Evolutionary conservation across 1,140 invertebrate species (phyloP).

Genomic region (Berghia stephanieae): DNA sequence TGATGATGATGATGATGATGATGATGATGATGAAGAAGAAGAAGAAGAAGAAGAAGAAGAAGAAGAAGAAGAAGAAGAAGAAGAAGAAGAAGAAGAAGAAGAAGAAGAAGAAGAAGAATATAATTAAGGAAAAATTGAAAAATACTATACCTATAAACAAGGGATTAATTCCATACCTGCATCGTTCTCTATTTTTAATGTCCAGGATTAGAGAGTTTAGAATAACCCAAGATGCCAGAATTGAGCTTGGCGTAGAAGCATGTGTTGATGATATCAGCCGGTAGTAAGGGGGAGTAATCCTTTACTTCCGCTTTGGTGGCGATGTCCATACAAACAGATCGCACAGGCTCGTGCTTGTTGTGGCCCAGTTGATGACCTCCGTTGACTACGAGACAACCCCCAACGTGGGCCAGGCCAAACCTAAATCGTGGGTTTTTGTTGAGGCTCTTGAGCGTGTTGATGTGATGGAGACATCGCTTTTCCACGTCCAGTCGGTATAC

Average conservation of each 20-base stretch:
- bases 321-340: constrained; percentile 33
- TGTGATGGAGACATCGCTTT: not conserved
- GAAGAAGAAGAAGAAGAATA: not conserved
- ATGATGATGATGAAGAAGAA: constrained; percentile 2
- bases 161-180: not conserved
- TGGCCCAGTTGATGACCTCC: constrained; percentile 29
- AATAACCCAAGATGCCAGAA: constrained; percentile 10
- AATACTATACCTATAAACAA: not conserved
- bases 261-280: constrained; percentile 29
- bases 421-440: constrained; percentile 29
- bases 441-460: constrained; percentile 23
- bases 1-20: constrained; percentile 2
- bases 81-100: not conserved
- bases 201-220: not conserved
- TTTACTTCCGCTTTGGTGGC: constrained; percentile 26
- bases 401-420: constrained; percentile 27
- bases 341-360: constrained; percentile 23
- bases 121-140: not conserved
- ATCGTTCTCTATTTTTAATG: not conserved
- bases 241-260: constrained; percentile 25
- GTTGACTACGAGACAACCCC: constrained; percentile 28
- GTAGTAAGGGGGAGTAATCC: constrained; percentile 31
- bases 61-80: constrained; percentile 14
- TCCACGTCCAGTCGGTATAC: constrained; percentile 25
- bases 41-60: constrained; percentile 2